Percentiles rank a stretch among this genome's conserved stretches.
Conservation (phyloP, 2,797 vertebrate species). For the Craterocephalus amniculus region DNA sequence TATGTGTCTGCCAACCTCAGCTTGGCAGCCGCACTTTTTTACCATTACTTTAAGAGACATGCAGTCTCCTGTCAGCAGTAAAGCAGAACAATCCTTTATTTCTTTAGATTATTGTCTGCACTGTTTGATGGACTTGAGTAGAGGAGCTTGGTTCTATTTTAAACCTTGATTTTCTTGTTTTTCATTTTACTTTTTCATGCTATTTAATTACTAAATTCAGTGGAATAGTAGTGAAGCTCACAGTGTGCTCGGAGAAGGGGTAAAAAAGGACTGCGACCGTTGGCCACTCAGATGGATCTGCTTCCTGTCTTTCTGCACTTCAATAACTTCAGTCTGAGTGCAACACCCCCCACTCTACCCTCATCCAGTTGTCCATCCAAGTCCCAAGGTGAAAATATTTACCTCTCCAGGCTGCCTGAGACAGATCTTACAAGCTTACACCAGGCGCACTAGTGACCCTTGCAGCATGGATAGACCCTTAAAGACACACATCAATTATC, state of each 20-base stretch:
- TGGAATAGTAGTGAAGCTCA: not conserved
- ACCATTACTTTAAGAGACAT: constrained; percentile 69
- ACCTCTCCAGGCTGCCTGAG: constrained; percentile 38
- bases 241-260: not conserved
- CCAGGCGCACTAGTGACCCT: constrained; percentile 37
- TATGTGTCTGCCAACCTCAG: constrained; percentile 74
- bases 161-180: not conserved
- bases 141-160: not conserved
- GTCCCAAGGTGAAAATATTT: constrained; percentile 54
- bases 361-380: constrained; percentile 40
- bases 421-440: constrained; percentile 47
- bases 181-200: not conserved
- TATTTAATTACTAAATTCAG: not conserved
- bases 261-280: constrained; percentile 18
- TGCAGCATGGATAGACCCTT: constrained; percentile 40
- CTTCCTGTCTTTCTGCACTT: constrained; percentile 77
- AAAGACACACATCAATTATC: constrained; percentile 38
- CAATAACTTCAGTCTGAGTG: constrained; percentile 34
- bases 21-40: constrained; percentile 59
- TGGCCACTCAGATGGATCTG: constrained; percentile 60
- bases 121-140: constrained; percentile 5
- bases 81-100: constrained; percentile 39
- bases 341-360: constrained; percentile 35
- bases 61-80: constrained; percentile 49
- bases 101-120: constrained; percentile 30